Evolutionary conservation across 2,797 vertebrate genomes (phyloP).

Genomic region (Pseudomugil gertrudae): DNA sequence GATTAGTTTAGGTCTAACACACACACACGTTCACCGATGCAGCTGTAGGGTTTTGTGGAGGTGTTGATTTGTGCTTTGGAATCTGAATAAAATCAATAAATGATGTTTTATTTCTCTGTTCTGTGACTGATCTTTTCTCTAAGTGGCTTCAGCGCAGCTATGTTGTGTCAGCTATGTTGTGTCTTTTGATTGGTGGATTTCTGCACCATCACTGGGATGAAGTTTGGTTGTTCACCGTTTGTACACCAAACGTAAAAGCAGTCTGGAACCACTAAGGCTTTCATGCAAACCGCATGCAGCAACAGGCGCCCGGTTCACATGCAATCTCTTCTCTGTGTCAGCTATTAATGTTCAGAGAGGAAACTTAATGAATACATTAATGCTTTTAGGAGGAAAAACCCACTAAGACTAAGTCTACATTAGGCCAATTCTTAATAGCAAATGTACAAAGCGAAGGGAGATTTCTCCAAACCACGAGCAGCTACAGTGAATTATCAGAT

Average conservation of each 20-base stretch:
- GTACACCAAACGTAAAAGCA: neutral
- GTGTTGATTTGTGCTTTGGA: neutral
- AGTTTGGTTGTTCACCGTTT: neutral
- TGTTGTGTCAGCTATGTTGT: neutral
- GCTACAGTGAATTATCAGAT: neutral
- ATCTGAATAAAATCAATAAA: neutral
- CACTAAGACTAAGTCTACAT: neutral
- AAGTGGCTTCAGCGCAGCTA: neutral
- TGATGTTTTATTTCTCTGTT: neutral
- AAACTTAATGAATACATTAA: neutral
- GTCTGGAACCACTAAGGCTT: neutral
- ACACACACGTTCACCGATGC: neutral
- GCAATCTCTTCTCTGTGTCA: neutral
- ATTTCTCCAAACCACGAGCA: neutral
- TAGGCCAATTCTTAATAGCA: constrained; percentile 2
- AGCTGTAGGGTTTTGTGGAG: neutral
- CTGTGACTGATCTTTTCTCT: neutral
- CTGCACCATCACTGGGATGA: neutral
- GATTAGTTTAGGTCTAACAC: neutral
- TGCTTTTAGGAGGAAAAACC: neutral
- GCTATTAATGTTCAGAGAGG: constrained; percentile 7
- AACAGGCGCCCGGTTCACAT: neutral
- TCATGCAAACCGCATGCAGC: neutral
- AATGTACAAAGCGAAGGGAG: neutral
- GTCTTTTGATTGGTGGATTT: neutral